Percentiles rank a stretch among this genome's conserved stretches.
Conservation (phyloP, 2,113 vertebrate species). For the Fulica atra region DNA sequence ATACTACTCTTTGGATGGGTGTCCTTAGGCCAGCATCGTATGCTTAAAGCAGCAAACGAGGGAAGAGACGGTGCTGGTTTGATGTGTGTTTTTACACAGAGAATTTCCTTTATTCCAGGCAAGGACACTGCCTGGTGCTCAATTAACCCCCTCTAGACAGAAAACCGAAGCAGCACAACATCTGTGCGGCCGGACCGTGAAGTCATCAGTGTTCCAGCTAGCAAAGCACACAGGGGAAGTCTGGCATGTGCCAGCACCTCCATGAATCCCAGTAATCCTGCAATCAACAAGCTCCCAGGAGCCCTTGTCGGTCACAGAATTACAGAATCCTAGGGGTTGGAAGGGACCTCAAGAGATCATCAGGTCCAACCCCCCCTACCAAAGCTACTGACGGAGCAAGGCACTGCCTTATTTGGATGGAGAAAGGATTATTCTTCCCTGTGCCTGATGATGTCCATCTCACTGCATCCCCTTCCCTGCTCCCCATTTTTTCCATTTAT, state of each 20-base stretch:
- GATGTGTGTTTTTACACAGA: background rate
- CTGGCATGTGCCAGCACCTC: background rate
- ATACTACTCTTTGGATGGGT: background rate
- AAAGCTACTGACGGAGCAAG: background rate
- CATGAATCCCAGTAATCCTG: background rate
- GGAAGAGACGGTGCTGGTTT: background rate
- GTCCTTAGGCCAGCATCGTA: accelerated
- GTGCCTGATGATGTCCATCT: accelerated
- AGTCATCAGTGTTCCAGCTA: background rate
- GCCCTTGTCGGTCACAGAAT: no score
- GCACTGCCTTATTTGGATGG: background rate
- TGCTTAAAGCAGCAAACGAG: background rate
- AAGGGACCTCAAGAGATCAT: no score
- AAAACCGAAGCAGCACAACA: background rate
- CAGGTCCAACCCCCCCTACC: no score
- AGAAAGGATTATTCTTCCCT: background rate
- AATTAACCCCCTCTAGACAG: background rate
- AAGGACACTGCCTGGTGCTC: background rate
- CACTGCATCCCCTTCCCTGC: background rate
- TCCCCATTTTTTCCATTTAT: background rate
- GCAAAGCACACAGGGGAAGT: accelerated
- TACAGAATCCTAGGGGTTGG: no score
- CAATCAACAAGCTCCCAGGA: accelerated
- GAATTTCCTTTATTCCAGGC: background rate
- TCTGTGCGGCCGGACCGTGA: accelerated